A percentile compares a stretch with the other conserved stretches of the same genome.
These are phyloP conservation scores for Mantis religiosa DNA, from an alignment of 2,888 invertebrate species.

Conservation along the genomic window DNA sequence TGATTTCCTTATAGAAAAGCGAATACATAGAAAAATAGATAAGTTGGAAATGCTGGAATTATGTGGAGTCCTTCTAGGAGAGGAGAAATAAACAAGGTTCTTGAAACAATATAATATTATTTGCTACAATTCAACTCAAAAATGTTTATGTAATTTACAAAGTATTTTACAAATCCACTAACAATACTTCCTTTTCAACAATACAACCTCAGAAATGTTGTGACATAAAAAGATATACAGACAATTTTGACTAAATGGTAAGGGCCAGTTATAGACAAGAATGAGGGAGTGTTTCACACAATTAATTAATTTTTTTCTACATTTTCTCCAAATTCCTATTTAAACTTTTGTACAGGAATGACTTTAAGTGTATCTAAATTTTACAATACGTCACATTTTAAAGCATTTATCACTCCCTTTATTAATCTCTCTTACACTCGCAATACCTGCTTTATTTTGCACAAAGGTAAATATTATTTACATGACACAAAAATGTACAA, in stretches of 20 bases:
- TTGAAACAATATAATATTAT: not conserved
- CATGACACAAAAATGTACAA: constrained; percentile 16
- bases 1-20: too few species aligned
- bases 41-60: not conserved
- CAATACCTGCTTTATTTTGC: not conserved
- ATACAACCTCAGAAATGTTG: not conserved
- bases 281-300: not conserved
- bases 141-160: constrained; percentile 13
- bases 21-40: too few species aligned
- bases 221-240: not conserved
- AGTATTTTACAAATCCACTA: constrained; percentile 7
- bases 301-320: not conserved
- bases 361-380: not conserved
- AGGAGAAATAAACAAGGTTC: not conserved
- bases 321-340: not conserved
- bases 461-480: not conserved
- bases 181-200: not conserved
- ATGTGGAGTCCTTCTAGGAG: not conserved
- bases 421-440: not conserved
- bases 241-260: not conserved
- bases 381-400: not conserved
- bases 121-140: not conserved
- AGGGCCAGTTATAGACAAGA: not conserved
- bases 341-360: not conserved
- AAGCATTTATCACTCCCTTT: not conserved